A percentile compares a stretch with the other conserved stretches of the same genome.
These are phyloP conservation scores for Hormaphis cornu DNA, from an alignment of 1,140 invertebrate species.

Conservation along the genomic window DNA sequence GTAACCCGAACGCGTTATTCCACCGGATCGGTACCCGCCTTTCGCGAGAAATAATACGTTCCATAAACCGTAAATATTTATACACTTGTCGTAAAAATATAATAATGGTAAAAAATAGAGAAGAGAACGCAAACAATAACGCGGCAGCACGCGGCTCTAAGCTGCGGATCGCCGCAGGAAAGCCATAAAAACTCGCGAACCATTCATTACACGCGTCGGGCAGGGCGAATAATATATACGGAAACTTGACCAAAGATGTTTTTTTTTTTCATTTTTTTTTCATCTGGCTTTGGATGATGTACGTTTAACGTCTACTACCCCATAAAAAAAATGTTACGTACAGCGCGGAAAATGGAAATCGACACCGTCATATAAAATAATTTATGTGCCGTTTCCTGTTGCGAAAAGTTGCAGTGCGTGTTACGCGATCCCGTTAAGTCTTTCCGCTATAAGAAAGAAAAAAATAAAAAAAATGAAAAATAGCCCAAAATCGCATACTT, in stretches of 20 bases:
- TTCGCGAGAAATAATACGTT: no score
- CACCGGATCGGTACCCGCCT: no score
- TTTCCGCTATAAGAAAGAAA: constrained; percentile 3
- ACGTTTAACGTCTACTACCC: not conserved
- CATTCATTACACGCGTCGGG: constrained; percentile 25
- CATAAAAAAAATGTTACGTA: no score
- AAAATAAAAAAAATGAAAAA: no score
- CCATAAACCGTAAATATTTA: no score
- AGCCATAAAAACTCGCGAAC: constrained; percentile 19
- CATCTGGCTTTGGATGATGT: not conserved
- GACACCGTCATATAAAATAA: constrained; percentile 30
- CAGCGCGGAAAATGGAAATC: constrained; percentile 26
- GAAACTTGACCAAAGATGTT: constrained; percentile 27
- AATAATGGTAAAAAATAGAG: not conserved
- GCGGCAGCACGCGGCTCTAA: not conserved
- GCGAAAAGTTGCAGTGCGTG: not conserved
- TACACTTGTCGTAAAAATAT: constrained; percentile 4
- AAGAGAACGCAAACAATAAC: constrained; percentile 15
- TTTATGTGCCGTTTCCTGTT: constrained; percentile 29
- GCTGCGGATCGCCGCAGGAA: not conserved
- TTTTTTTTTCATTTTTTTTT: constrained; percentile 1
- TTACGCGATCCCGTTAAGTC: not conserved
- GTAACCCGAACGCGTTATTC: no score
- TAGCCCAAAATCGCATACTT: not conserved
- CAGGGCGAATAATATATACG: no score